These are phyloP conservation scores for Chrysomallon squamiferum DNA, from an alignment of 1,140 invertebrate species.

Conservation along the genomic window DNA sequence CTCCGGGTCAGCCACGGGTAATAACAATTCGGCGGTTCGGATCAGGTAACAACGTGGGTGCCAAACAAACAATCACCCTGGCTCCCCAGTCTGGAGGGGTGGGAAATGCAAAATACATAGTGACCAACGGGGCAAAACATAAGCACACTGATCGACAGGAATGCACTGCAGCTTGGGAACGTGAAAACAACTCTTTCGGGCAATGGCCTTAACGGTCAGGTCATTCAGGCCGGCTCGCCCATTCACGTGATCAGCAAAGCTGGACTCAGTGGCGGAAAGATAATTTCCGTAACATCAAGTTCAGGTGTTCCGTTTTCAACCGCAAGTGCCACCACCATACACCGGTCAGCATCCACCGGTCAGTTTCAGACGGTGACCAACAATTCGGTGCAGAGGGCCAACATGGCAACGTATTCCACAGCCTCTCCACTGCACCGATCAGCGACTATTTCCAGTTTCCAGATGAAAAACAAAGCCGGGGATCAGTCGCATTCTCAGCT, in stretches of 20 bases:
- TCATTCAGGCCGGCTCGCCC: constrained; percentile 13
- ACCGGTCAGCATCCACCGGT: too few relatives aligned
- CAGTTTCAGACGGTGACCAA: too few relatives aligned
- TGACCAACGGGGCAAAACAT: constrained; percentile 4
- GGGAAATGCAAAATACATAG: neutral
- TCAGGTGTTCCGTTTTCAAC: too few relatives aligned
- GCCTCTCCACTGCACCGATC: too few relatives aligned
- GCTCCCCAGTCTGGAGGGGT: constrained; percentile 9
- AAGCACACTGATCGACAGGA: neutral
- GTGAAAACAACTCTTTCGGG: neutral
- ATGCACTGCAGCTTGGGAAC: neutral
- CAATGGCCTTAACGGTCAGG: neutral
- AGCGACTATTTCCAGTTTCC: too few relatives aligned
- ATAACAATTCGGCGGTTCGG: constrained; percentile 43
- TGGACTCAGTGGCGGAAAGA: constrained; percentile 12
- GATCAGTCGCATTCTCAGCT: too few relatives aligned
- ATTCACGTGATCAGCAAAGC: constrained; percentile 26
- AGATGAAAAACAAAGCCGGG: too few relatives aligned
- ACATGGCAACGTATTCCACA: too few relatives aligned
- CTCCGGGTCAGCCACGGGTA: constrained; percentile 15
- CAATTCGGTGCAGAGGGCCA: too few relatives aligned
- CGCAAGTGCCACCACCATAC: too few relatives aligned
- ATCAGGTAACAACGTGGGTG: constrained; percentile 19
- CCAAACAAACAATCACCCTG: constrained; percentile 23
- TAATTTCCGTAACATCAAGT: constrained; percentile 5